Base-by-base conservation (phyloP, 2,113 vertebrate species). In the Rhinichthys klamathensis region DNA sequence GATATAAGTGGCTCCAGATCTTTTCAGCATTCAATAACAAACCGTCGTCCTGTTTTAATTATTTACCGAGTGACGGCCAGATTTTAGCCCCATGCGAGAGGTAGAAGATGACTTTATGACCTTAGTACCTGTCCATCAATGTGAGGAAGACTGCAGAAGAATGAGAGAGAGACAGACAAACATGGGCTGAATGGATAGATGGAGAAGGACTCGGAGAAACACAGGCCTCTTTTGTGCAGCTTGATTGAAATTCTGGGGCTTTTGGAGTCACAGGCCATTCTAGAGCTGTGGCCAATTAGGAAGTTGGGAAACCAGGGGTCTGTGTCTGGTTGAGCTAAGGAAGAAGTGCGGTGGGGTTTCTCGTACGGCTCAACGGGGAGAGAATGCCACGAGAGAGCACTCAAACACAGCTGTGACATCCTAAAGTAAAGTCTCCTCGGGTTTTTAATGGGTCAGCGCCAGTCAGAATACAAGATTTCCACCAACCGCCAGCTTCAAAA, bases 181-280 rank as follows among this genome's bases (percentile, higher is more conserved):
- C 41, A 30, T 3, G 13, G 27, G 75, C 75, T 78, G 75, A 32
- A 78, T 8, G 41, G 51, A 78, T 13, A 54, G 75, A 32, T 18
- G 32, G 30, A 1, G 15, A 56, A 32, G 4, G 49, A 35, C 18
- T 58, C 80, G 10, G 46, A n/a, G 65, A 70, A 72, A 82, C 63
- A 82, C 65, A 70, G 46, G 46, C 23, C 49, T 54, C 80, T 72
- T 82, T 72, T 82, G 65, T 82, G 65, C 65, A 58, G 80, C 46
- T 56, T 82, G 65, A 72, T 82, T 82, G 65, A 82, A 82, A 72
- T 82, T 82, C 80, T 10, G 80, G 27, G 80, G 80, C 25, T 82
- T 70, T 65, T 51, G 46, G 80, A 82, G 80, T 72, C 80, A 72
- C 49, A 72, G 80, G 80, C 80, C 80, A 82, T 32, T 25, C 65